These are phyloP conservation scores for Drosophila rhopaloa DNA, from an alignment of 1,140 invertebrate species.

Conservation along the genomic window DNA sequence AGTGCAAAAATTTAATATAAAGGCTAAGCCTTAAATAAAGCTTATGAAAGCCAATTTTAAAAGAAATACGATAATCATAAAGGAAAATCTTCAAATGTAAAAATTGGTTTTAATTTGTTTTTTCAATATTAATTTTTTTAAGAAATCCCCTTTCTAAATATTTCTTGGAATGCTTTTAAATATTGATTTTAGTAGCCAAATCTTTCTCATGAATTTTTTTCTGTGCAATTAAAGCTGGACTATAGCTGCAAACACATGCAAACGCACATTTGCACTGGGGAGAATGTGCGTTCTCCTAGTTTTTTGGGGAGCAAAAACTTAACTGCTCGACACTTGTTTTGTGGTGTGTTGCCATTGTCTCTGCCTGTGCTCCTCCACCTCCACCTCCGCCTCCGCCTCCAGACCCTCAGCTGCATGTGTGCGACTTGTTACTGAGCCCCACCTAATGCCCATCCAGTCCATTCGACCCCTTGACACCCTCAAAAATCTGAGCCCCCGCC, in stretches of 20 bases:
- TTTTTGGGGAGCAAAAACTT: conserved; percentile 66
- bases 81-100: too few species aligned
- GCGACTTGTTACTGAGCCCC: conserved; percentile 63
- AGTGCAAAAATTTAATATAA: too few species aligned
- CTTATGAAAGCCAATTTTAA: too few species aligned
- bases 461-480: conserved; percentile 9
- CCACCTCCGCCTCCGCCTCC: too few species aligned
- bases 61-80: too few species aligned
- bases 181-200: too few species aligned
- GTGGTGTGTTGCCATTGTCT: conserved; percentile 76
- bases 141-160: too few species aligned
- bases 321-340: conserved; percentile 80
- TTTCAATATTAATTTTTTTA: too few species aligned
- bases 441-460: background rate
- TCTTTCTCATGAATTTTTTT: background rate
- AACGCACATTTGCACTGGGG: conserved; percentile 13
- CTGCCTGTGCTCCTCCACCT: background rate
- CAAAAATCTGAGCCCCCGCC: conserved; percentile 54
- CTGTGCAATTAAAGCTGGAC: background rate
- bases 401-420: conserved; percentile 11
- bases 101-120: too few species aligned
- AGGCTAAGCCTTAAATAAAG: too few species aligned
- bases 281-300: conserved; percentile 34
- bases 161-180: too few species aligned
- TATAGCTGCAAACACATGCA: conserved; percentile 30